These are phyloP conservation scores for Drosophila prolongata DNA, from an alignment of 2,888 invertebrate species.

Conservation along the genomic window DNA sequence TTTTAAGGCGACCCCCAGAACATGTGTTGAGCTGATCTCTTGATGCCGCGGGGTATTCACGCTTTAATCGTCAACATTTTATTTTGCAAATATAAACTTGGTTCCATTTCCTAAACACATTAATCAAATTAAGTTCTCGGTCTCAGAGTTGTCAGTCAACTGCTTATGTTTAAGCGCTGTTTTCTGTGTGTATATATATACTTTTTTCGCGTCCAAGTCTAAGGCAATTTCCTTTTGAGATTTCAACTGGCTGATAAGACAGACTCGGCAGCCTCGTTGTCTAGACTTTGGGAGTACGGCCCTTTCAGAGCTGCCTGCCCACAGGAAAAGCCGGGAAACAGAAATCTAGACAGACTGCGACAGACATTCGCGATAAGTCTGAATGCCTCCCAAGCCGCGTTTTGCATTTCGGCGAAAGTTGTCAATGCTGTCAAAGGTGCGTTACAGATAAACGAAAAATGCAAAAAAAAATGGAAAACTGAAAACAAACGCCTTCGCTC, in stretches of 20 bases:
- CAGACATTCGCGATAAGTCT: slow-evolving; percentile 45
- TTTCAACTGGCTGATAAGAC: slow-evolving; percentile 61
- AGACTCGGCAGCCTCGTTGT: slow-evolving; percentile 42
- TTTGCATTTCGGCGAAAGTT: slow-evolving; percentile 49
- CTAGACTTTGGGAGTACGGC: slow-evolving; percentile 52
- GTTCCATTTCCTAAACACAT: slow-evolving; percentile 64
- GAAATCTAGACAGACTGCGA: slow-evolving; percentile 58
- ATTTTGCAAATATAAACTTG: slow-evolving; percentile 38
- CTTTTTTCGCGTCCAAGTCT: slow-evolving; percentile 21
- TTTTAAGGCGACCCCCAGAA: slow-evolving; percentile 28
- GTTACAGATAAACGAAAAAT: slow-evolving; percentile 37
- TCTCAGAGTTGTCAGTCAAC: slow-evolving; percentile 23
- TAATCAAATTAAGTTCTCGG: slow-evolving; percentile 49
- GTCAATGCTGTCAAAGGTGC: slow-evolving; percentile 53
- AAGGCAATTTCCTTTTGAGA: slow-evolving; percentile 72
- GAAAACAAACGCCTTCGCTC: slow-evolving; percentile 31
- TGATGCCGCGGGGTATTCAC: slow-evolving; percentile 19
- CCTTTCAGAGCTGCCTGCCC: slow-evolving; percentile 48
- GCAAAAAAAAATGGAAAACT: slow-evolving; percentile 1
- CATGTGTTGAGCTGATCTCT: slow-evolving; percentile 51
- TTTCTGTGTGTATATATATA: slow-evolving; percentile 12
- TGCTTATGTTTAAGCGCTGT: slow-evolving; percentile 2
- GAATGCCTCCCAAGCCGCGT: slow-evolving; percentile 46
- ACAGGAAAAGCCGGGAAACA: slow-evolving; percentile 56
- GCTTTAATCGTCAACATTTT: slow-evolving; percentile 47